These are phyloP conservation scores for Drosophila falleni DNA, from an alignment of 2,888 invertebrate species.

Conservation along the genomic window DNA sequence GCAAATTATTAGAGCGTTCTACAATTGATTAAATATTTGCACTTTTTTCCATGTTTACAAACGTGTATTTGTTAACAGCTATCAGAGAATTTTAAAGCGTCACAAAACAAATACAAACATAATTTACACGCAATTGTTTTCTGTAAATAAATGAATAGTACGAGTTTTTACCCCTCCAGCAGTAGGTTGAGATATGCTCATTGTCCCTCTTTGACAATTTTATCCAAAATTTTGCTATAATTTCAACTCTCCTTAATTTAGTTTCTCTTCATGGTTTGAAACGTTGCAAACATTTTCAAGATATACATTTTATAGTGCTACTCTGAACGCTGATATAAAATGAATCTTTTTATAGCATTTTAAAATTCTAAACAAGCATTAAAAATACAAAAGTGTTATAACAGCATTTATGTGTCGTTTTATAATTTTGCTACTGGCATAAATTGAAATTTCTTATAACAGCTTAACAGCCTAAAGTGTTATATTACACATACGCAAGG, in stretches of 20 bases:
- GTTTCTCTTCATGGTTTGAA: not conserved
- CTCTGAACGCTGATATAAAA: not conserved
- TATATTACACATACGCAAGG: not conserved
- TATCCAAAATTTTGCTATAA: not conserved
- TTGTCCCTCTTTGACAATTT: not conserved
- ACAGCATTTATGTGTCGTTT: not conserved
- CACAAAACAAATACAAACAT: constrained; percentile 1
- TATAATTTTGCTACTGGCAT: not conserved
- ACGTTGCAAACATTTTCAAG: not conserved
- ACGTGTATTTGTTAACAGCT: constrained; percentile 16
- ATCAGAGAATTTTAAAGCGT: constrained; percentile 6
- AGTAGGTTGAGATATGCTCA: not conserved
- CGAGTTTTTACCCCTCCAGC: not conserved
- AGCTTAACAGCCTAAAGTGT: not conserved
- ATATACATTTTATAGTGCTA: not conserved
- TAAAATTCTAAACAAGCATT: not conserved
- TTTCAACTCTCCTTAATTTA: not conserved
- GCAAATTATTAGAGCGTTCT: not conserved
- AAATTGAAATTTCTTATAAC: not conserved
- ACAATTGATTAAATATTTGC: constrained; percentile 38
- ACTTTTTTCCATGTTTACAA: constrained; percentile 9
- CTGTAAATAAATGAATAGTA: not conserved
- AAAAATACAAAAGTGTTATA: not conserved
- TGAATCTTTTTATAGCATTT: not conserved
- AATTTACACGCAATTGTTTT: not conserved